Base-by-base conservation (phyloP, 2,797 vertebrate genomes). In the Chaenodraco wilsoni region DNA sequence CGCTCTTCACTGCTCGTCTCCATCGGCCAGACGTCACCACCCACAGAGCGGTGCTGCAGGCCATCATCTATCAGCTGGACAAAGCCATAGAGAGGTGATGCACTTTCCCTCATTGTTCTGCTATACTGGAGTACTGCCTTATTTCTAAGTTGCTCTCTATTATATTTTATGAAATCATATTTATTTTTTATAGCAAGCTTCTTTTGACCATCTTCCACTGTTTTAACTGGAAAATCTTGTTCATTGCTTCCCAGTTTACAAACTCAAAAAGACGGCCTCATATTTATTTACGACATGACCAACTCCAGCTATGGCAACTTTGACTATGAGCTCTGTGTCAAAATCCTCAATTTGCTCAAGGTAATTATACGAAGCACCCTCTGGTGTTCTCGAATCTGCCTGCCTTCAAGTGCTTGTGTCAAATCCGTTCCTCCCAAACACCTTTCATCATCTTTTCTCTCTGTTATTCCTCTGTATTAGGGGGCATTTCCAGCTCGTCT, bases 231-330 rank as follows among this genome's bases (percentile, higher is more conserved):
- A 37, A 75, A 31, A 21, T 71, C 19, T 60, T 63, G 5, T 83
- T 72, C 2, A 41, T 87, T 63, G 78, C 9, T 79, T 40, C 44
- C 5, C 73, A 96, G 96, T 87, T 16, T 91, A 71, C 94, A 96
- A 92, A 96, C 96, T 56, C 96, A 96, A 87, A 91, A 92, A 85
- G 95, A 96, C 5, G 96, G 96, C 16, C 95, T 96, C 27, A 92
- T 96, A 87, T 96, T 96, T 88, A 96, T 96, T 91, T 96, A 96
- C 69, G 96, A 96, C 88, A 96, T 96, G 96, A 96, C 95, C 72
- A 95, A 94, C 88, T 96, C 96, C 65, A 94, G 88, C 54, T 96
- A 96, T 58, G 88, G 89, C 72, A 96, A 96, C 89, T 96, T 96
- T 90, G 96, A 96, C 88, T 96, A 96, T 65, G 96, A 96, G 41